Evolutionary conservation across 2,888 invertebrate genomes (phyloP), one percentile per base, ranked within the genome.

Genomic region (Dasypolia templi): DNA sequence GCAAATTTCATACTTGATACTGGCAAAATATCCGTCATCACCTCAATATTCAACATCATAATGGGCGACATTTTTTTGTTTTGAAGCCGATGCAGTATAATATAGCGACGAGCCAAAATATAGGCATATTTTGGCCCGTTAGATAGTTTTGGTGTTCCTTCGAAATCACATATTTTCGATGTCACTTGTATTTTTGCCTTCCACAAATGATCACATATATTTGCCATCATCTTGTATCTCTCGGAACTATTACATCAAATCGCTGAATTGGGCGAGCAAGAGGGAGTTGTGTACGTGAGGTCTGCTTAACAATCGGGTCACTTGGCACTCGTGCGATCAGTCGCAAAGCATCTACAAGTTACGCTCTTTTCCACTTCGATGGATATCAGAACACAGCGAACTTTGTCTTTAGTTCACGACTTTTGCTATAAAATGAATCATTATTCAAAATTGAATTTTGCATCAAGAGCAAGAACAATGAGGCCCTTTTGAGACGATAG

Each of bases 261-360:
- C 17, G 22, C 39, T 46, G 19, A 61, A 61, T 55, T 26, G 42
- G 14, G 44, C 17, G 35, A 51, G 44, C 14, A 19, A 32, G 19
- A 22, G 42, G 12, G 19, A 44, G 35, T 11, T 5, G 53, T 29
- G 62, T 39, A 42, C 59, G 64, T 72, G 72, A 49, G 64, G 32
- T 58, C 56, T 39, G 63, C 35, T 14, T 22, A 26, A 72, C 78
- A 72, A 64, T 49, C 53, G 58, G 78, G 78, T 72, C 79, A 61
- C 64, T 78, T 49, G 79, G 73, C 59, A 59, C 46, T 49, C 4
- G 63, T 44, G 63, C 78, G 53, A 64, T 59, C 72, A 63, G n/a
- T 64, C 63, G 77, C 39, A 70, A 72, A 58, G 22, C 32, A 26
- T 17, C 51, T 44, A 19, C 75, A 26, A 77, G 55, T 70, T 29